phyloP scores from a whole-genome alignment of 2,888 invertebrate species.

The Morpho deidamia region DNA sequence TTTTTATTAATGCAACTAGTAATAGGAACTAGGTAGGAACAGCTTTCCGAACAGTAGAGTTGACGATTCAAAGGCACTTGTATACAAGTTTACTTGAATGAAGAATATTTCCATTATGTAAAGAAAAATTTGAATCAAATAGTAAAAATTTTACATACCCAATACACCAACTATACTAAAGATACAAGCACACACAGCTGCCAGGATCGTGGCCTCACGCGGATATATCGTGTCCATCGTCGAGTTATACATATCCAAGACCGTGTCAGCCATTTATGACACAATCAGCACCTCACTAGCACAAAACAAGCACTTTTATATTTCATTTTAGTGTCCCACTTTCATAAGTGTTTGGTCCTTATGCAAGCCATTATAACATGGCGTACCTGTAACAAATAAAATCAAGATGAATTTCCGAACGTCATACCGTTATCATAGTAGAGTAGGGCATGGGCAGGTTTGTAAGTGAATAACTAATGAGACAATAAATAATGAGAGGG shows the following conservation, averaged over 20 bases:
- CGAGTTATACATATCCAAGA: constrained; percentile 32
- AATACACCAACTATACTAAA: constrained; percentile 88
- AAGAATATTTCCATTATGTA: too few species aligned
- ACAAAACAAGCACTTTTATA: constrained; percentile 11
- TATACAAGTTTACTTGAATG: too few species aligned
- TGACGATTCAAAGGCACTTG: too few species aligned
- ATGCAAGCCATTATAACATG: background rate
- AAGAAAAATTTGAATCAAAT: background rate
- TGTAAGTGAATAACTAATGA: too few species aligned
- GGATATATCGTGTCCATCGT: constrained; percentile 76
- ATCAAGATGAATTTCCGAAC: too few species aligned
- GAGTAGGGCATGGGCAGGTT: too few species aligned
- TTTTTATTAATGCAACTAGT: too few species aligned
- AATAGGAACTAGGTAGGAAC: too few species aligned
- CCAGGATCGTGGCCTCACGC: constrained; percentile 85
- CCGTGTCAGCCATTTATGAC: constrained; percentile 36
- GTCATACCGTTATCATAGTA: too few species aligned
- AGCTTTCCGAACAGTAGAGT: too few species aligned
- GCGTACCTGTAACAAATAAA: constrained; percentile 17
- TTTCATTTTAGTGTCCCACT: constrained; percentile 5
- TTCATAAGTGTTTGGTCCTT: constrained; percentile 4
- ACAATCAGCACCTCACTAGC: constrained; percentile 34
- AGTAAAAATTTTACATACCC: constrained; percentile 77
- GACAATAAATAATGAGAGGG: too few species aligned
- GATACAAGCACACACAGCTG: constrained; percentile 87